Evolutionary conservation across 1,140 invertebrate species (phyloP).

Genomic region (Coptotermes formosanus): DNA sequence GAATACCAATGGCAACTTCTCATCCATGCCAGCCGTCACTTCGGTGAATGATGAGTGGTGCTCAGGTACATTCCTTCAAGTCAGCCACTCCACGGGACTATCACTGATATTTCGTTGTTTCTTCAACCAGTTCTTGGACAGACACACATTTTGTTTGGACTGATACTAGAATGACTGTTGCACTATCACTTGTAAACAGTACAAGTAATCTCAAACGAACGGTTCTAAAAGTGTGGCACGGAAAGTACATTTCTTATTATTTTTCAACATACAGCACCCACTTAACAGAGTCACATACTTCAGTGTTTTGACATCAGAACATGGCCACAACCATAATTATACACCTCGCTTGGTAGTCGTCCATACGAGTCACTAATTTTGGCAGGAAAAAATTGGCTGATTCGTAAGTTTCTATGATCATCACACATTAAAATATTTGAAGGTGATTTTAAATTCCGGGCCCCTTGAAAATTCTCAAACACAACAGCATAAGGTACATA

Average conservation of each 20-base stretch:
- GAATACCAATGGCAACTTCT: not conserved
- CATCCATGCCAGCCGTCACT: not conserved
- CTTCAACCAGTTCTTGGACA: not conserved
- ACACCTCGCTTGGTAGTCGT: not conserved
- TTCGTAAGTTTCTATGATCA: not conserved
- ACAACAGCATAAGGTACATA: slow-evolving; percentile 7
- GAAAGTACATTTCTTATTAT: not conserved
- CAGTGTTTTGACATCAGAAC: too few species aligned
- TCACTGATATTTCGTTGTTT: slow-evolving; percentile 1
- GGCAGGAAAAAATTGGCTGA: not conserved
- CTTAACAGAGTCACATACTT: not conserved
- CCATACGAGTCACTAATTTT: not conserved
- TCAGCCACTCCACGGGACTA: not conserved
- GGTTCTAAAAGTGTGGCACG: not conserved
- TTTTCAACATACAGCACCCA: not conserved
- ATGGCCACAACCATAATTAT: not conserved
- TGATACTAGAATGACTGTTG: slow-evolving; percentile 10
- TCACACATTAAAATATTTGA: not conserved
- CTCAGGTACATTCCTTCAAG: slow-evolving; percentile 22
- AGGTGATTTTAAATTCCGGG: not conserved
- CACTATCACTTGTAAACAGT: not conserved
- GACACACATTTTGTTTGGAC: not conserved
- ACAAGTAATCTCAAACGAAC: not conserved
- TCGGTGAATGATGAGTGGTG: not conserved
- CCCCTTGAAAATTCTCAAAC: not conserved